Evolutionary conservation across 2,113 vertebrate species (phyloP).

Genomic region (Oenanthe oenanthe): DNA sequence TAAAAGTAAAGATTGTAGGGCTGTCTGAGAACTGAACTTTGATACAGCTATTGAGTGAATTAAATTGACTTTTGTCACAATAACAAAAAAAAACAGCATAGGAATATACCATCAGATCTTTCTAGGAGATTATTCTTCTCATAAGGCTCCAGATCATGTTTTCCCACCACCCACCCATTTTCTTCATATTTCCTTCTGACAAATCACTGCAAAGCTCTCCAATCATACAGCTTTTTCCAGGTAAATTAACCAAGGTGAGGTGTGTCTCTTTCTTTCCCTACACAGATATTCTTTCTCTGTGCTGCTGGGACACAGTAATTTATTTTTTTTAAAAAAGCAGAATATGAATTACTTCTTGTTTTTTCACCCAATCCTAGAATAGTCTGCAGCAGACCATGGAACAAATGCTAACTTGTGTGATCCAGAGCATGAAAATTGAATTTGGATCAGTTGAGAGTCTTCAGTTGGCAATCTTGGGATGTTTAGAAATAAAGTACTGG

Average conservation of each 20-base stretch:
- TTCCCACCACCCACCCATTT: not conserved
- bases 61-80: not conserved
- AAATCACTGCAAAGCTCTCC: not conserved
- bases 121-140: not conserved
- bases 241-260: not conserved
- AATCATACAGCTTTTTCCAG: not conserved
- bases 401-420: not conserved
- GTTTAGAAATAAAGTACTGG: not conserved
- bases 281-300: not conserved
- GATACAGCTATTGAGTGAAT: not conserved
- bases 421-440: not conserved
- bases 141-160: not conserved
- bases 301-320: not conserved
- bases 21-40: not conserved
- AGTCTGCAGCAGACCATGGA: not conserved
- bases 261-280: not conserved
- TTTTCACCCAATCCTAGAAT: rapidly evolving
- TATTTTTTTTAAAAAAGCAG: not conserved
- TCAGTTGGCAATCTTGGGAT: not conserved
- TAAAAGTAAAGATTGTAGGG: not conserved
- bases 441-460: not conserved
- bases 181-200: not conserved
- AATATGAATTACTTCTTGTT: not conserved
- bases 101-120: not conserved
- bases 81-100: not conserved